phyloP scores from a whole-genome alignment of 1,140 invertebrate genomes.

The Drosophila kepulauana region DNA sequence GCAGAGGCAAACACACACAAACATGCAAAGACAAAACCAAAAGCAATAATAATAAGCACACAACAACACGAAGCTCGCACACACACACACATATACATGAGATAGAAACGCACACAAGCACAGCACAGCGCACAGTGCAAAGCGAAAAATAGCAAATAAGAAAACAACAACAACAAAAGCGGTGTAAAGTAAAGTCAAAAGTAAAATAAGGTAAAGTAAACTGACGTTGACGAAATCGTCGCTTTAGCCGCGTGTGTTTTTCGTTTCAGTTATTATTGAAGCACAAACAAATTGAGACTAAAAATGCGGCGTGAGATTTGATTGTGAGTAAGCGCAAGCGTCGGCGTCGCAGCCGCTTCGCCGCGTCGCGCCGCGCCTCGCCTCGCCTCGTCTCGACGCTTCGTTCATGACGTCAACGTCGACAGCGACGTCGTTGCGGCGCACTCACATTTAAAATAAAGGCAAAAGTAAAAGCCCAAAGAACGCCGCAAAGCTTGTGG shows the following conservation, averaged over 20 bases:
- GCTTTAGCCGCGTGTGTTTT: slow-evolving; percentile 78
- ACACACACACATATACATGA: slow-evolving; percentile 15
- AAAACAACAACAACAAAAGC: too few relatives aligned
- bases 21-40: slow-evolving; percentile 40
- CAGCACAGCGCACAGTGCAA: slow-evolving; percentile 20
- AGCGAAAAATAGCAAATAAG: neutral
- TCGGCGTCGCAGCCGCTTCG: slow-evolving; percentile 24
- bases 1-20: slow-evolving; percentile 48
- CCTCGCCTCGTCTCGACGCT: slow-evolving; percentile 15
- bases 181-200: slow-evolving; percentile 45
- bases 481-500: slow-evolving; percentile 26
- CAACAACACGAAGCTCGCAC: slow-evolving; percentile 1
- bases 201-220: slow-evolving; percentile 68
- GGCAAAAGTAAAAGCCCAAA: slow-evolving; percentile 59
- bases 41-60: slow-evolving; percentile 50
- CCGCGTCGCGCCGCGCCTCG: too few relatives aligned
- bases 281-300: slow-evolving; percentile 80
- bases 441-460: slow-evolving; percentile 50
- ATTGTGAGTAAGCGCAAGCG: slow-evolving; percentile 83
- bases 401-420: slow-evolving; percentile 32
- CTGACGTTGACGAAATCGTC: slow-evolving; percentile 78
- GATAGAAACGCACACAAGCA: slow-evolving; percentile 34
- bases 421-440: slow-evolving; percentile 36
- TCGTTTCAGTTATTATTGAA: slow-evolving; percentile 84
- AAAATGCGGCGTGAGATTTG: slow-evolving; percentile 84